Evolutionary conservation across 1,140 invertebrate genomes (phyloP), one percentile per base, ranked within the genome.

Genomic region (Drosophila orena): DNA sequence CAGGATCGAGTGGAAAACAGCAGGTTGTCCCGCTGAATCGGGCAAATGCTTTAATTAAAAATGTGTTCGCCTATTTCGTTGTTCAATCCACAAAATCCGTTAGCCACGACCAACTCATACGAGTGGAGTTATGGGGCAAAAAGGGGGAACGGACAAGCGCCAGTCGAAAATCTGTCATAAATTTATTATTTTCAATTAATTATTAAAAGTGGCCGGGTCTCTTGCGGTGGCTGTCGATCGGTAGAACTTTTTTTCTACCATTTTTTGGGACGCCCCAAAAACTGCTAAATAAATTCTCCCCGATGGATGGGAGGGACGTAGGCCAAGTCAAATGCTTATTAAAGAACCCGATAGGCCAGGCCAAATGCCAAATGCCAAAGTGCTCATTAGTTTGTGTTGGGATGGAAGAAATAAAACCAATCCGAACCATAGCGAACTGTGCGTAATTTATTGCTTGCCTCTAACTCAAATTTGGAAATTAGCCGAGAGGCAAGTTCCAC

Each of bases 161-260:
- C 83, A 78, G 65, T 86, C 66, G 72, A 79, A 89, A 89, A 88
- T 83, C 84, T 88, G 83, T 88, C 83, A 83, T 88, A 88, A 88
- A 88, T 88, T 88, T 88, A 88, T 88, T 89, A 88, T 89, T 88
- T 88, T 83, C 79, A 88, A 88, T 88, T 88, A 88, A 88, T 88
- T 89, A 88, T 83, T 62, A 47, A 70, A 56, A 57, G 50, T 38
- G 17, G 44, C 47, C 62, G 46, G 64, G 27, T 50, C 53, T 24
- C 47, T 54, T 37, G 30, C 8, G 7, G 55, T 58, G 43, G 75
- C 54, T 61, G 62, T 60, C 61, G 53, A 60, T 52, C 42, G 76
- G 42, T 44, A 53, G 77, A 54, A 30, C n/a, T 30, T 43, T 40
- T 52, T 52, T 20, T 52, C 5, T 1, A 6, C 14, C 10, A 6